phyloP scores from a whole-genome alignment of 2,888 invertebrate species.

The Synanthedon andrenaeformis region DNA sequence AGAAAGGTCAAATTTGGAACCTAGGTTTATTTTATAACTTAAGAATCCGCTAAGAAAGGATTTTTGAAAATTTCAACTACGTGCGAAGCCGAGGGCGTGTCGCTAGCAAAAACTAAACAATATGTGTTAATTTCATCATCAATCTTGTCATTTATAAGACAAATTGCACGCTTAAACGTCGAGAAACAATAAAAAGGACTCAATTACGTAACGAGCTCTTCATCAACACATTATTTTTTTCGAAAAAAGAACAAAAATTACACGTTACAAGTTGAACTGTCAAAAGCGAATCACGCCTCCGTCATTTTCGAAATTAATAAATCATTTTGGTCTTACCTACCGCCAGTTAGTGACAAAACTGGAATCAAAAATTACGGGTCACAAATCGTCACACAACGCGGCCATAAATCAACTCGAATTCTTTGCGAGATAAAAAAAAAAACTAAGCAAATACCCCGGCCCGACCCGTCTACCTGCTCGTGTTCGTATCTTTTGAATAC shows the following conservation, averaged over 20 bases:
- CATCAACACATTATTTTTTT: not conserved
- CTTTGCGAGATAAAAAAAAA: slow-evolving; percentile 56
- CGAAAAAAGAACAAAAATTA: not conserved
- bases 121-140: no score
- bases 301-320: slow-evolving; percentile 48
- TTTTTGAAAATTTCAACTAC: no score
- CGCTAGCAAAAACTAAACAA: no score
- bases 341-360: slow-evolving; percentile 61
- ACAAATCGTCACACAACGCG: slow-evolving; percentile 64
- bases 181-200: not conserved
- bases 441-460: slow-evolving; percentile 63
- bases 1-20: no score
- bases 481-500: slow-evolving; percentile 59
- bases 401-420: slow-evolving; percentile 62
- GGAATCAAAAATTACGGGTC: slow-evolving; percentile 64
- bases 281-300: slow-evolving; percentile 49
- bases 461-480: slow-evolving; percentile 56
- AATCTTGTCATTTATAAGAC: not conserved
- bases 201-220: not conserved
- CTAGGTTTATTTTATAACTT: no score
- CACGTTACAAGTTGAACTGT: slow-evolving; percentile 24
- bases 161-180: not conserved
- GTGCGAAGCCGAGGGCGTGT: no score
- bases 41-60: no score
- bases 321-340: slow-evolving; percentile 37